phyloP scores from a whole-genome alignment of 2,113 vertebrate genomes.

The Alouatta palliata region DNA sequence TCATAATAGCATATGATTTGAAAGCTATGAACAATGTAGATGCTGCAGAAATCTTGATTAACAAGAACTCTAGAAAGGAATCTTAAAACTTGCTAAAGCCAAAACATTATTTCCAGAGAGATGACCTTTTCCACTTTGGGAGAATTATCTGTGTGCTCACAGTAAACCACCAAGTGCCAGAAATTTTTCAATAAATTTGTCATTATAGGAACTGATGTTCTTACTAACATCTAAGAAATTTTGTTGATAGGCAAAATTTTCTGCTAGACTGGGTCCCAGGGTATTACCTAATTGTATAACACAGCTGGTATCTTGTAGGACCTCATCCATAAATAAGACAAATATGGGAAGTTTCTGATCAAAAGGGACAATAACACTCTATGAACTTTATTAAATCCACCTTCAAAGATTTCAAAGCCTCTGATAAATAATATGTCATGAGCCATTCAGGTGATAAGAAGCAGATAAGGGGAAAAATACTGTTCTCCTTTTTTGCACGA shows the following conservation, averaged over 20 bases:
- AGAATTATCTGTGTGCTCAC: not conserved
- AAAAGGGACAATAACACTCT: conserved; percentile 35
- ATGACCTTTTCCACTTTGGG: not conserved
- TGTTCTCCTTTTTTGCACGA: conserved; percentile 51
- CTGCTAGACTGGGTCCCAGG: not conserved
- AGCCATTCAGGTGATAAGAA: conserved; percentile 26
- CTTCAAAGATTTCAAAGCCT: conserved; percentile 63
- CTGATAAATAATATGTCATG: conserved; percentile 53
- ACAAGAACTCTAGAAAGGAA: not conserved
- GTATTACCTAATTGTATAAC: not conserved
- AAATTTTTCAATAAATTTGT: not conserved
- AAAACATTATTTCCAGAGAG: conserved; percentile 25
- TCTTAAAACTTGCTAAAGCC: not conserved
- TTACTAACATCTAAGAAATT: not conserved
- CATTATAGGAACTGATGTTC: not conserved
- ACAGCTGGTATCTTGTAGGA: not conserved
- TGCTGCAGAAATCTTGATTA: not conserved
- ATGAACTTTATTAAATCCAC: conserved; percentile 37
- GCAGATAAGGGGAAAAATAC: conserved; percentile 58
- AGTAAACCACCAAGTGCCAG: not conserved
- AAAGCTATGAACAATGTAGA: not conserved
- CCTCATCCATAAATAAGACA: conserved; percentile 41
- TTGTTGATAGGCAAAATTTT: not conserved
- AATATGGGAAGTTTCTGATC: conserved; percentile 37
- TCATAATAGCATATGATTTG: not conserved